Evolutionary conservation across 1,140 invertebrate genomes (phyloP), one percentile per base, ranked within the genome.

Genomic region (Radopholus similis): DNA sequence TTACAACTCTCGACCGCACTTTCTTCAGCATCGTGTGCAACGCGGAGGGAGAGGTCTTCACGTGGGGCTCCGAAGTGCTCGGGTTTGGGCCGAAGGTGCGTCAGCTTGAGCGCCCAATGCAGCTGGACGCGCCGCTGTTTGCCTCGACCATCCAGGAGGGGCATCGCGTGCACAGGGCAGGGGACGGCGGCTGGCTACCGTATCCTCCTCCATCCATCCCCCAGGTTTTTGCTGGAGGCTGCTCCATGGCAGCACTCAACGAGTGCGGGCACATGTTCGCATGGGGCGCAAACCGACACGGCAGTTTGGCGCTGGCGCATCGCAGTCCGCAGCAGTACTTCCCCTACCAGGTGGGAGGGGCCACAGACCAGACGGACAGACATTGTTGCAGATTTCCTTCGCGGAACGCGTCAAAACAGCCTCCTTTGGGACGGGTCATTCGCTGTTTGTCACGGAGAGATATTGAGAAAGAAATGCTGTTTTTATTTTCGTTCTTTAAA

Each of bases 271-370:
- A 62, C 32, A 30, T 65, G 49, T 77, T 77, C 42, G 28, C 63
- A 32, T 75, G 73, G 75, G 64, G 73, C 18, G 30, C 75, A n/a
- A 75, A 75, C 51, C 32, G 71, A 35, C 59, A 75, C 44, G 75
- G 75, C 6, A 18, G 18, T 30, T 57, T 75, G 15, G 73, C 35
- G 23, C 37, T 75, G 4, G 57, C 63, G 3, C 70, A 75, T 35
- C 8, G 26, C 8, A 53, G 68, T n/a, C 47, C n/a, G n/a, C 68
- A 73, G 44, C 73, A 75, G 56, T 47, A 65, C 30, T 75, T 75
- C 42, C 73, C 73, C 5, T 73, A 57, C 28, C 70, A 72, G 21
- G 70, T 72, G 47, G 4, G 5, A 4, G 26, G 6, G 40, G 44
- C 13, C 18, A 68, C 4, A 15, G n/a, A n/a, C 2, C 26, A 4